Percentiles rank a stretch among this genome's conserved stretches.
Conservation (phyloP, 2,113 vertebrate genomes). For the Tachysurus vachellii region DNA sequence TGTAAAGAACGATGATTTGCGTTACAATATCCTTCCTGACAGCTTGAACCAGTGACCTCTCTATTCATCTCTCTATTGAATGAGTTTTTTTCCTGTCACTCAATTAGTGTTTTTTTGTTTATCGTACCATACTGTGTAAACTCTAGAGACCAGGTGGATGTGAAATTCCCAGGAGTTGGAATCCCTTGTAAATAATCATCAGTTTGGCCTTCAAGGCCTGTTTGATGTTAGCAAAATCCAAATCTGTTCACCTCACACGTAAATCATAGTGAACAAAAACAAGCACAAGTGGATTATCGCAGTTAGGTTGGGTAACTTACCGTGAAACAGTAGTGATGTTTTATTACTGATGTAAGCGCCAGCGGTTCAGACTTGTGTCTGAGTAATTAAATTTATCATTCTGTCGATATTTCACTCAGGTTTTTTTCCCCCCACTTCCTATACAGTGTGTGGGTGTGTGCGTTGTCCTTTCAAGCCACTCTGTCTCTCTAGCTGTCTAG, state of each 20-base stretch:
- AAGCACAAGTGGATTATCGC: neutral
- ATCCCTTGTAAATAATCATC: conserved; percentile 33
- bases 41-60: too few species aligned
- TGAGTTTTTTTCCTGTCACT: too few species aligned
- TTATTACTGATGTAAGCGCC: neutral
- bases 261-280: neutral
- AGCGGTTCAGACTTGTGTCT: too few species aligned
- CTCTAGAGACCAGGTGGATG: too few species aligned
- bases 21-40: too few species aligned
- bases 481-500: conserved; percentile 16
- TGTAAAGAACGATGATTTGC: too few species aligned
- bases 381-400: conserved; percentile 1
- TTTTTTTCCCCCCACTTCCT: neutral
- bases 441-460: conserved; percentile 6
- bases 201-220: conserved; percentile 8
- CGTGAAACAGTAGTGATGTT: neutral
- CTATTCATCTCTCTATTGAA: too few species aligned
- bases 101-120: too few species aligned
- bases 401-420: neutral
- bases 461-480: neutral
- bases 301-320: neutral
- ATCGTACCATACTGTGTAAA: too few species aligned
- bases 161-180: neutral
- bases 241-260: neutral
- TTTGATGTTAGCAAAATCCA: neutral